phyloP scores from a whole-genome alignment of 2,797 vertebrate species.

The Pangasius sanitwongsei region DNA sequence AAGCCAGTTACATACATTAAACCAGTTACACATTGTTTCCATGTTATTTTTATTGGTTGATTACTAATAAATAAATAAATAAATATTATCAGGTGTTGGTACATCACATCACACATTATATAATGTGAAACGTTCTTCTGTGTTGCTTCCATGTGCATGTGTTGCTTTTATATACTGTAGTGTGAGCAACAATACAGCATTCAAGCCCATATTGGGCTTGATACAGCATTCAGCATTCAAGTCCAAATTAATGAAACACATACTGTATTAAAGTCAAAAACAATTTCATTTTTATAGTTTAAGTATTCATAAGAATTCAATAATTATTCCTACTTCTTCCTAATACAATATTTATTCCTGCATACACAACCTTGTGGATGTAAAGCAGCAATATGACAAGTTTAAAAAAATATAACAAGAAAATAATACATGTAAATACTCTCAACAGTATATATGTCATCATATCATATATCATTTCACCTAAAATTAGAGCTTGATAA shows the following conservation, averaged over 20 bases:
- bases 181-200: not conserved
- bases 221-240: not conserved
- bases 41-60: not conserved
- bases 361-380: not conserved
- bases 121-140: not conserved
- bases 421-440: not conserved
- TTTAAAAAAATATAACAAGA: not conserved
- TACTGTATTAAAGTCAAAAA: not conserved
- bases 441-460: not conserved
- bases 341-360: not conserved
- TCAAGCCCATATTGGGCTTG: no score
- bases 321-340: not conserved
- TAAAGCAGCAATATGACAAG: not conserved
- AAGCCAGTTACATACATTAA: not conserved
- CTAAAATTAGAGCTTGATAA: not conserved
- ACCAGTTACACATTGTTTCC: not conserved
- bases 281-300: not conserved
- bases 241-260: not conserved
- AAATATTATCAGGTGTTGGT: not conserved
- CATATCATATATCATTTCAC: not conserved
- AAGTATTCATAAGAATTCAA: not conserved
- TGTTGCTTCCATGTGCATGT: not conserved
- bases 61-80: not conserved
- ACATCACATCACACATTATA: not conserved
- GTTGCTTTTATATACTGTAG: not conserved